phyloP scores from a whole-genome alignment of 2,888 invertebrate genomes.

The Xylota segnis region DNA sequence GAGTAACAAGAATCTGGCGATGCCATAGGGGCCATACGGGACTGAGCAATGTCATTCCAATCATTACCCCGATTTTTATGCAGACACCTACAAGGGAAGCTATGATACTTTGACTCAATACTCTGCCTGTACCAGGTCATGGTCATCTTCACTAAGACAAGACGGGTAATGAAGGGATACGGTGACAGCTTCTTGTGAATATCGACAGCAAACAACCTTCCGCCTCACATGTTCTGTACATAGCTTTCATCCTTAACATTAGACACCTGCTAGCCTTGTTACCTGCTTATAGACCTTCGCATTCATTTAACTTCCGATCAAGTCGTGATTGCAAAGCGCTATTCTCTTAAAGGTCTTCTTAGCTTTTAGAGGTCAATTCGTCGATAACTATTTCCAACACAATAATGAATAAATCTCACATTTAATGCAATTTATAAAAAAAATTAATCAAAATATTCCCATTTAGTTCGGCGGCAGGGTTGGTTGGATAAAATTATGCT shows the following conservation, averaged over 20 bases:
- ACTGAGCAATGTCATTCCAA: too few species aligned
- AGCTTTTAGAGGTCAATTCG: slow-evolving; percentile 24
- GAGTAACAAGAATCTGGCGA: too few species aligned
- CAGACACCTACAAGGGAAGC: too few species aligned
- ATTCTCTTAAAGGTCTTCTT: slow-evolving; percentile 35
- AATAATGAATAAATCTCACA: slow-evolving; percentile 6
- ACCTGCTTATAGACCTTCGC: not conserved
- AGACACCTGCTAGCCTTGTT: slow-evolving; percentile 9
- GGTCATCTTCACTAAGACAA: too few species aligned
- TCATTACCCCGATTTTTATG: too few species aligned
- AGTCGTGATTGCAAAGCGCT: slow-evolving; percentile 36
- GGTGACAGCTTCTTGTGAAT: too few species aligned
- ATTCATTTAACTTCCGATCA: not conserved
- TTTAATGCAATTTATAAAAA: slow-evolving; percentile 10
- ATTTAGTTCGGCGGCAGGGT: not conserved
- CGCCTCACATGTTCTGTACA: not conserved
- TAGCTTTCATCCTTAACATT: not conserved
- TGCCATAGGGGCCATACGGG: too few species aligned
- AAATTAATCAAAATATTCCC: slow-evolving; percentile 16
- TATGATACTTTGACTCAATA: too few species aligned
- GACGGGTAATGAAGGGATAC: too few species aligned
- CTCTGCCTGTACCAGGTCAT: too few species aligned
- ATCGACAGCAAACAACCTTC: too few species aligned
- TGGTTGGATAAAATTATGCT: slow-evolving; percentile 26
- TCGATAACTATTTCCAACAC: not conserved